Conservation (phyloP, 2,888 invertebrate species). For the Exephanes ischioxanthus region DNA sequence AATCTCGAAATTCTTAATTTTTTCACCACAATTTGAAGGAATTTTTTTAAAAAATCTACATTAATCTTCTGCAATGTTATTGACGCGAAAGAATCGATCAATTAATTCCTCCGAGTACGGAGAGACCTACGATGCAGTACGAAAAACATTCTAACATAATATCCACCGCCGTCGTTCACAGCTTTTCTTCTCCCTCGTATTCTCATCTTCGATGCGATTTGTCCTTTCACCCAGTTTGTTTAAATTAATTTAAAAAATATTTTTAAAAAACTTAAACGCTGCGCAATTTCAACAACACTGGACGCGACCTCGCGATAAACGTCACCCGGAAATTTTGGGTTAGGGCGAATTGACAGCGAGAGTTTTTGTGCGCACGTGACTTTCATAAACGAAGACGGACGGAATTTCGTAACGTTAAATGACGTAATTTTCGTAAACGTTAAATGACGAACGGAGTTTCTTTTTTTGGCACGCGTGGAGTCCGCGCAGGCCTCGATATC, state of each 20-base stretch:
- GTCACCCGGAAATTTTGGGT: conserved; percentile 39
- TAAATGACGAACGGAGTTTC: neutral
- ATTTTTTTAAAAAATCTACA: too few species aligned
- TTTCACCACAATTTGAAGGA: too few species aligned
- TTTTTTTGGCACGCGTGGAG: neutral
- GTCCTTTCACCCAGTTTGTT: neutral
- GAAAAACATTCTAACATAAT: conserved; percentile 59
- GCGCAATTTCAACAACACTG: neutral
- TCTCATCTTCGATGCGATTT: conserved; percentile 46
- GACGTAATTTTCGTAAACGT: neutral
- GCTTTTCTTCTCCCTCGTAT: conserved; percentile 63
- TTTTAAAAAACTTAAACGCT: conserved; percentile 17
- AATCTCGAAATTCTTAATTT: too few species aligned
- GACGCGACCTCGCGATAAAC: neutral
- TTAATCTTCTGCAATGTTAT: neutral
- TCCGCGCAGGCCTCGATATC: neutral
- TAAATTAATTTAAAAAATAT: neutral
- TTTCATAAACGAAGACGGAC: neutral
- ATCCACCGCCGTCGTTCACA: conserved; percentile 56
- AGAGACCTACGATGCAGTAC: neutral
- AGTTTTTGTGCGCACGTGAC: neutral
- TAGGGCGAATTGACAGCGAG: conserved; percentile 24
- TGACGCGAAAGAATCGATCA: neutral
- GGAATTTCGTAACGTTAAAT: neutral
- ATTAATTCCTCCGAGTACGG: neutral